These are phyloP conservation scores for Centropyge bicolor DNA, from an alignment of 2,797 vertebrate genomes.

Conservation along the genomic window DNA sequence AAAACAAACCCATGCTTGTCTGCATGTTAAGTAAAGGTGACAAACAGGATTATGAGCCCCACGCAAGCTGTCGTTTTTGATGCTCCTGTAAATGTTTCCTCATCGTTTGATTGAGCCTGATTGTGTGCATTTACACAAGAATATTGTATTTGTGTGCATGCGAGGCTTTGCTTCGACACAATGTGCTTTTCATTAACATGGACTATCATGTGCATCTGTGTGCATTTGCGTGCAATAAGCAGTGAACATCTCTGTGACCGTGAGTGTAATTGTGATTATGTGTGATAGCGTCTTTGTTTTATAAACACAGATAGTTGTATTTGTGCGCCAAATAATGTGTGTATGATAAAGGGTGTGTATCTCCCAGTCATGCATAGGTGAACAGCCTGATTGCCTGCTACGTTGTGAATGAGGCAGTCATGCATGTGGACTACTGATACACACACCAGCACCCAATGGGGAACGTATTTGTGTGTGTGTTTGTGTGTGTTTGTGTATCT, in stretches of 20 bases:
- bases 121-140: not conserved
- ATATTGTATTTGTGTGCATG: not conserved
- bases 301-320: constrained; percentile 48
- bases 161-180: not conserved
- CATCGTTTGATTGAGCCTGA: constrained; percentile 19
- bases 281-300: constrained; percentile 54
- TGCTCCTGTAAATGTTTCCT: not conserved
- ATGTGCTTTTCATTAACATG: constrained; percentile 35
- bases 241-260: constrained; percentile 9
- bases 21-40: not conserved
- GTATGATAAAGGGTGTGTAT: constrained; percentile 55
- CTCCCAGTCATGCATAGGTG: constrained; percentile 69
- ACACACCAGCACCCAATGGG: constrained; percentile 26
- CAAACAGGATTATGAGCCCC: not conserved
- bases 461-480: not conserved
- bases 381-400: constrained; percentile 75
- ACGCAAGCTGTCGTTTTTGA: not conserved
- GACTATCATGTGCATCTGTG: constrained; percentile 24
- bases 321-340: constrained; percentile 53
- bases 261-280: constrained; percentile 31
- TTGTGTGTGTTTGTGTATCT: constrained; percentile 7
- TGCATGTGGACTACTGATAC: constrained; percentile 74
- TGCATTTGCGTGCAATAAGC: constrained; percentile 26
- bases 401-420: constrained; percentile 67
- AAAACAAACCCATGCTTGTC: not conserved